Evolutionary conservation across 1,140 invertebrate species (phyloP).

Genomic region (Bombus waltoni): DNA sequence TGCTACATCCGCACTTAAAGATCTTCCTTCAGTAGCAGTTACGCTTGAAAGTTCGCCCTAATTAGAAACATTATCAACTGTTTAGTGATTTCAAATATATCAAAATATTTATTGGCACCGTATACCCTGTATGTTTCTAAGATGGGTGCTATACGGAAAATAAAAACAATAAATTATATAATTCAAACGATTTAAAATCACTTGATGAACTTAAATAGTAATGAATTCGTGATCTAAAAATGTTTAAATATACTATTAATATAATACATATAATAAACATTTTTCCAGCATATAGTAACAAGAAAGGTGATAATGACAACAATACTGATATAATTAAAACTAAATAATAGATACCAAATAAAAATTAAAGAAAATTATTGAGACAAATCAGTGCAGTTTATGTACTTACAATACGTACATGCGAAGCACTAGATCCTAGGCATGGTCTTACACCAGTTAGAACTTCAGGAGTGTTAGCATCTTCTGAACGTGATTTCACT

Average conservation of each 20-base stretch:
- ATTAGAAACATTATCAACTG: conserved; percentile 25
- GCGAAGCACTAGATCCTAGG: conserved; percentile 78
- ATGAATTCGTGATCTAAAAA: neutral
- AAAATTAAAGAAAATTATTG: conserved; percentile 61
- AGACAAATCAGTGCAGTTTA: conserved; percentile 78
- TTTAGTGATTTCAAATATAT: neutral
- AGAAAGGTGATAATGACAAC: neutral
- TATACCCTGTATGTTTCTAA: neutral
- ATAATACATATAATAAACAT: neutral
- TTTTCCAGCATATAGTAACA: neutral
- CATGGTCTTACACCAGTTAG: conserved; percentile 76
- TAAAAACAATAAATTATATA: neutral
- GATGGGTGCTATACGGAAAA: neutral
- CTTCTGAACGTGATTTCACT: conserved; percentile 83
- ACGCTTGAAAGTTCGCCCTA: conserved; percentile 81
- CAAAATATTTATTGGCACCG: neutral
- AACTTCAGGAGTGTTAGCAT: conserved; percentile 79
- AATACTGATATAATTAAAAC: neutral
- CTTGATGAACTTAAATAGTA: neutral
- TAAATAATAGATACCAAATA: conserved; percentile 27
- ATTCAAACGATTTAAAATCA: neutral
- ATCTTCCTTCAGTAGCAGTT: conserved; percentile 82
- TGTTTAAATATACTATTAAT: neutral
- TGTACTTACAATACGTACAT: conserved; percentile 84
- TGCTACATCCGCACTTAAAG: conserved; percentile 85